Evolutionary conservation across 2,113 vertebrate species (phyloP).

Genomic region (Drymodes brunneopygia): DNA sequence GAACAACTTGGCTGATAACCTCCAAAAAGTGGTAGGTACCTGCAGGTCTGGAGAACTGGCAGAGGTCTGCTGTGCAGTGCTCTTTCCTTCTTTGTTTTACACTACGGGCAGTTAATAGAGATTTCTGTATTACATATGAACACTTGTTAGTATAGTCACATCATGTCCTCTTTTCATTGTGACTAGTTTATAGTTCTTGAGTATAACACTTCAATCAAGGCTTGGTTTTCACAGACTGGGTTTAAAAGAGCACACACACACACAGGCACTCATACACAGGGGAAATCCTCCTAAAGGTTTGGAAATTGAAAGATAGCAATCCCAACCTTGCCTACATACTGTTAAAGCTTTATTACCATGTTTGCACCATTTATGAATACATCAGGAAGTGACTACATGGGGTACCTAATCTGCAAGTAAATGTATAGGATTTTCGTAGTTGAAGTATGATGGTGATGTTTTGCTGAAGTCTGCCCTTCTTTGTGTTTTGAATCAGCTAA

Average conservation of each 20-base stretch:
- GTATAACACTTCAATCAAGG: background rate
- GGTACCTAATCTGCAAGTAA: background rate
- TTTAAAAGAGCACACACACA: background rate
- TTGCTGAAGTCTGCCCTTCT: background rate
- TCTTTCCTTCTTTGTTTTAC: background rate
- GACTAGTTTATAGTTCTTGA: background rate
- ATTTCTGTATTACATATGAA: background rate
- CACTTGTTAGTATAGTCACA: background rate
- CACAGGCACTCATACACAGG: no score
- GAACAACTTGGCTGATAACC: constrained; percentile 87
- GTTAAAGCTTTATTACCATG: background rate
- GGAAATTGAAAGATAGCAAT: background rate
- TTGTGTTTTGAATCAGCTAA: background rate
- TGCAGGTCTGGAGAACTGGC: background rate
- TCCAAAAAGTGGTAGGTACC: constrained; percentile 89
- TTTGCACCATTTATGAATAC: background rate
- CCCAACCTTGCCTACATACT: background rate
- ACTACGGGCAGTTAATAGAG: background rate
- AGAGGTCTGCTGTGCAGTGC: background rate
- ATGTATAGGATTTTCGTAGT: background rate
- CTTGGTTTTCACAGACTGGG: background rate
- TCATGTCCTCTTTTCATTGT: background rate
- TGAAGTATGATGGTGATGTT: background rate
- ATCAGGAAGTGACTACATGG: background rate
- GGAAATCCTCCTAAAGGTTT: background rate